phyloP scores from a whole-genome alignment of 2,113 vertebrate genomes.

The Chunga burmeisteri region DNA sequence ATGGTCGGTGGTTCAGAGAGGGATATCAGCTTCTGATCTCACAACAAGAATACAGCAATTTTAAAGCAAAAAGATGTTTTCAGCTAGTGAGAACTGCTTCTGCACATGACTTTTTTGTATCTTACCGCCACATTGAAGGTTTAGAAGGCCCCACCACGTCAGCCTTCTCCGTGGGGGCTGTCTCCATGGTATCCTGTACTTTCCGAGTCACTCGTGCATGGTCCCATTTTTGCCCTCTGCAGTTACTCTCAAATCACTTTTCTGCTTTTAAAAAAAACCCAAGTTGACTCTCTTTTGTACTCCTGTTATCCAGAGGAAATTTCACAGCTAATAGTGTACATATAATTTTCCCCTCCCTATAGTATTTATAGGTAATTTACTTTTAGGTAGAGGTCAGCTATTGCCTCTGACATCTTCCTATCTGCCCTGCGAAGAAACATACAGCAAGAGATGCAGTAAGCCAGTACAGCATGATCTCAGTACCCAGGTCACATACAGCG shows the following conservation, averaged over 20 bases:
- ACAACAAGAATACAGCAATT: not conserved
- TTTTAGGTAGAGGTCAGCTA: not conserved
- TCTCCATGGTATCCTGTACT: not conserved
- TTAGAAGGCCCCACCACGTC: not conserved
- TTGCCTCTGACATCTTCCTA: not conserved
- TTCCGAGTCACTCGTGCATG: not conserved
- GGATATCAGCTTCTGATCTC: not conserved
- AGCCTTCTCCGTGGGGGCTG: not conserved
- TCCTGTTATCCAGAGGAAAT: not conserved
- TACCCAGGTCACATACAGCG: not conserved
- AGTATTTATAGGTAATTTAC: not conserved
- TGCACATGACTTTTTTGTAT: not conserved
- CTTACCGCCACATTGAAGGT: not conserved
- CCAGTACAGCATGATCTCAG: not conserved
- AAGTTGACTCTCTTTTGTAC: not conserved
- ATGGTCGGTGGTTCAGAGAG: not conserved
- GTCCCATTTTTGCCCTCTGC: not conserved
- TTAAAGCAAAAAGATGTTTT: not conserved
- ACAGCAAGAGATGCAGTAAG: not conserved
- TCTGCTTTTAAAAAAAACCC: not conserved
- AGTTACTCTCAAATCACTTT: not conserved
- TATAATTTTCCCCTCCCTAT: not conserved
- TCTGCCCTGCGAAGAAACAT: not conserved
- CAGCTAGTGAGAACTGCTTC: not conserved
- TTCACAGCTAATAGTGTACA: not conserved